Evolutionary conservation across 2,113 vertebrate genomes (phyloP), one percentile per base, ranked within the genome.

Genomic region (Calidris pugnax): DNA sequence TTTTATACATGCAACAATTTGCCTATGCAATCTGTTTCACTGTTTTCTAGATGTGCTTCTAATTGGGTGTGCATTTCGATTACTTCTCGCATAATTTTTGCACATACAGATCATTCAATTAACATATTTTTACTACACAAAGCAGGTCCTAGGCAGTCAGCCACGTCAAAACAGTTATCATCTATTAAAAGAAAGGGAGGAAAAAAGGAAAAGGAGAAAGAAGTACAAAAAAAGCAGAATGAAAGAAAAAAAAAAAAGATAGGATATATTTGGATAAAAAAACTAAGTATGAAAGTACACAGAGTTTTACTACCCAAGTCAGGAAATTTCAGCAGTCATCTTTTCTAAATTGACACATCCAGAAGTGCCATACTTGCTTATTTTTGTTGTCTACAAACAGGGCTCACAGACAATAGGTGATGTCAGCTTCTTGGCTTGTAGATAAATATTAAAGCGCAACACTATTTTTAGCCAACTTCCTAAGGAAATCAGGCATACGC

Each of bases 391-490:
- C 60, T 3, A 0, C 67, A 85, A 87, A 66, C 10, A 37, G n/a
- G 20, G 59, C 39, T 78, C 1, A 0, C 63, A 86, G 72, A 97
- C 95, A 95, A 97, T 90, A 87, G 93, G 89, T 93, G 88, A 95
- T 69, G 76, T 96, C 91, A 95, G 64, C 4, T 4, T 77, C 81
- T 78, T 95, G 94, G 94, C 80, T 63, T 81, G 68, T 9, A 86
- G 79, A 93, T 57, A 92, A 95, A 84, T 78, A 89, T 47, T 66
- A 85, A 90, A 77, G 76, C 33, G 5, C 15, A 67, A 63, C 10
- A 33, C 72, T 95, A 93, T 94, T 92, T 92, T 95, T 89, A 95
- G 80, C 32, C 37, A 47, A 89, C 91, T 95, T 96, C 95, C 94
- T 75, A 89, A 87, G 94, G 94, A 96, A 93, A 75, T 63, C 35